Conservation (phyloP, 2,113 vertebrate species). For the Grammomys dolichurus region DNA sequence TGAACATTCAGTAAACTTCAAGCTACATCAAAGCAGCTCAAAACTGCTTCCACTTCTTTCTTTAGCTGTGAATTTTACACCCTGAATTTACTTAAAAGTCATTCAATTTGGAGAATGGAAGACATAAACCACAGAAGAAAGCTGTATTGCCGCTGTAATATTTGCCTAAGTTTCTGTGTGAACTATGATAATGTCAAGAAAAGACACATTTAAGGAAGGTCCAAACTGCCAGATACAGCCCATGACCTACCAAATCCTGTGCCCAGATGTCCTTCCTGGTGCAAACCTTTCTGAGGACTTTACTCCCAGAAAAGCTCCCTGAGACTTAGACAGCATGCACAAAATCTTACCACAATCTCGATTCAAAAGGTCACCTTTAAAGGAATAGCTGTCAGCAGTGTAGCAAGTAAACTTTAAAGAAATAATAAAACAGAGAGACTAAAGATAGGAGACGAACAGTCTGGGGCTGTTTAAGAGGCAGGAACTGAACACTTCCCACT, state of each 20-base stretch:
- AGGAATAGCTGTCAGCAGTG: background rate
- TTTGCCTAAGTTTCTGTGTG: background rate
- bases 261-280: background rate
- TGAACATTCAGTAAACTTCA: conserved; percentile 8
- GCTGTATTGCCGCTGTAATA: background rate
- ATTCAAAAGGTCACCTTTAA: background rate
- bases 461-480: background rate
- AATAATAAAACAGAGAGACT: background rate
- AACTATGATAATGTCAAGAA: background rate
- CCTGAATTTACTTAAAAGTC: conserved; percentile 39
- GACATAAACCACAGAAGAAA: background rate
- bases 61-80: conserved; percentile 38
- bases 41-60: conserved; percentile 6
- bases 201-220: background rate
- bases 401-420: background rate
- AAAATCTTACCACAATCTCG: background rate
- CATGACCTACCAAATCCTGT: background rate
- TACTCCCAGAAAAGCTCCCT: background rate
- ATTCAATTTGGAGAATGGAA: background rate
- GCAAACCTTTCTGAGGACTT: background rate
- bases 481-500: background rate
- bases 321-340: too few species aligned
- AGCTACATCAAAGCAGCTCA: background rate
- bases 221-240: background rate
- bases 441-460: background rate